Percentiles rank a stretch among this genome's conserved stretches.
Evolutionary conservation across 2,888 invertebrate genomes (phyloP).

Genomic region (Andricus curvator): DNA sequence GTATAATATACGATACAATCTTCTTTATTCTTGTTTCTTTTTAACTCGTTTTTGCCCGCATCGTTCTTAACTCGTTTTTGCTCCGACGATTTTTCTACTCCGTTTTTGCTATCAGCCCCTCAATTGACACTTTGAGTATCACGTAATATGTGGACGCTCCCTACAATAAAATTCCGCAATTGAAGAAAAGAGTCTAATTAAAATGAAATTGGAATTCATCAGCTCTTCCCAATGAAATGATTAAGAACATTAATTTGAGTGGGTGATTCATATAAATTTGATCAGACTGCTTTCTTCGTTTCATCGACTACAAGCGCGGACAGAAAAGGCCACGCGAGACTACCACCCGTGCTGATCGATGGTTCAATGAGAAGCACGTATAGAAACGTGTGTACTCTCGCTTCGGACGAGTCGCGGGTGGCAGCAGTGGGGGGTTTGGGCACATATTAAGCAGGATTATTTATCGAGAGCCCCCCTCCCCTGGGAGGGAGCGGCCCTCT

Average conservation of each 20-base stretch:
- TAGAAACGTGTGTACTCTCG: conserved; percentile 68
- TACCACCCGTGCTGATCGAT: conserved; percentile 65
- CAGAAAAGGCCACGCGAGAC: conserved; percentile 39
- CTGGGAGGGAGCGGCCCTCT: conserved; percentile 49
- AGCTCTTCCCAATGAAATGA: not conserved
- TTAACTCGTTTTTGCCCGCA: too few relatives aligned
- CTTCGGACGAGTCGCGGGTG: conserved; percentile 52
- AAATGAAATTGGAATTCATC: too few relatives aligned
- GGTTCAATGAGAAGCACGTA: conserved; percentile 67
- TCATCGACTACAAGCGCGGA: conserved; percentile 34
- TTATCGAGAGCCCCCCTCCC: conserved; percentile 64
- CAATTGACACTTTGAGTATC: too few relatives aligned
- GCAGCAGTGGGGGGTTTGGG: conserved; percentile 53
- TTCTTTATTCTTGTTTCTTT: too few relatives aligned
- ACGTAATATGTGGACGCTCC: too few relatives aligned
- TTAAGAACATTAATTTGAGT: conserved; percentile 13
- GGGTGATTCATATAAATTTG: conserved; percentile 26
- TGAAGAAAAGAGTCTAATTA: too few relatives aligned
- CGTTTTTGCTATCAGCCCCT: too few relatives aligned
- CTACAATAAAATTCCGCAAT: too few relatives aligned
- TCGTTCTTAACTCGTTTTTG: too few relatives aligned
- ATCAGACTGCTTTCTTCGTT: conserved; percentile 30
- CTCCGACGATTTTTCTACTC: too few relatives aligned
- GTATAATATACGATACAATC: too few relatives aligned
- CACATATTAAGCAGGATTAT: conserved; percentile 76